phyloP scores from a whole-genome alignment of 1,140 invertebrate species.

The Brachystomella parvula region DNA sequence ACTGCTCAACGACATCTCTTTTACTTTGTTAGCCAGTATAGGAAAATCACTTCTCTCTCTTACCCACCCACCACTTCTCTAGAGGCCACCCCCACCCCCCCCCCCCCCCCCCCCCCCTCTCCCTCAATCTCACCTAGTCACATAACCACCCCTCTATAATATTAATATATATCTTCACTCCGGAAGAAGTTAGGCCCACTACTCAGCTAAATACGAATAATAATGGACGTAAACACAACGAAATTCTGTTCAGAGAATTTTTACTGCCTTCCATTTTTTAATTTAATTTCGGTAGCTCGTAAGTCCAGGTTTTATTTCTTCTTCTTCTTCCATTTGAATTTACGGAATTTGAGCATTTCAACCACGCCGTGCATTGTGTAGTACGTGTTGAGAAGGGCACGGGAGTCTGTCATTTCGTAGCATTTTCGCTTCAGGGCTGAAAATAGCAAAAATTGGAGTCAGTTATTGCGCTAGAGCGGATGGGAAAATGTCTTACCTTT shows the following conservation, averaged over 20 bases:
- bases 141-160: no score
- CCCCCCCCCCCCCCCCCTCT: background rate
- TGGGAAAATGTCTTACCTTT: conserved; percentile 19
- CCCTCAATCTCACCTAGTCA: background rate
- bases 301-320: no score
- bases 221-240: conserved; percentile 1
- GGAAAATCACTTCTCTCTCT: background rate
- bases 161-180: no score
- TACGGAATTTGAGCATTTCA: conserved; percentile 28
- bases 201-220: conserved; percentile 7
- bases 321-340: conserved; percentile 34
- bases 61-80: background rate
- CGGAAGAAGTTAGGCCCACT: background rate
- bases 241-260: no score
- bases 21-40: background rate
- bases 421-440: conserved; percentile 31
- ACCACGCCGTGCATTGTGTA: conserved; percentile 27
- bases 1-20: conserved; percentile 4
- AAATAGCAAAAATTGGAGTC: background rate
- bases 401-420: conserved; percentile 13
- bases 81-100: background rate
- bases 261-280: no score
- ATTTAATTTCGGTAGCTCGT: no score
- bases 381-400: conserved; percentile 27
- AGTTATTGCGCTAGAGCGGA: background rate